Evolutionary conservation across 2,888 invertebrate genomes (phyloP), one percentile per base, ranked within the genome.

Genomic region (Pterobdella sp.): DNA sequence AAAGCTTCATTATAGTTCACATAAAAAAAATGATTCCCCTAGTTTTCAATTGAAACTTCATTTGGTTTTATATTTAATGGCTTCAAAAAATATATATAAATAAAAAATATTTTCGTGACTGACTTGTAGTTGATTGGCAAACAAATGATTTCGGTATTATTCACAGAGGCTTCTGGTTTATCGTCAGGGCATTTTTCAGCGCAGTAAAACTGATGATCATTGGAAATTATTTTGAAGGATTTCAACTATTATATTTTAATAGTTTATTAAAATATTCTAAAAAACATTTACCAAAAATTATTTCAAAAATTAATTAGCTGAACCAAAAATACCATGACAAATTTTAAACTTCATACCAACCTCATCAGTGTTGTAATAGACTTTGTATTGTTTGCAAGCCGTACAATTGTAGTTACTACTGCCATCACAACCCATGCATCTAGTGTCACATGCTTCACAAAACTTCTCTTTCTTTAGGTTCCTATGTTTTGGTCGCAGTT

Each of bases 171-270:
- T 3, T 60, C 71, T 36, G 71, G 71, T 34, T 63, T 71, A 22
- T 71, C 71, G 3, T 75, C 73, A 14, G 95, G 93, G 80, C 95
- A 95, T 0, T 86, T 87, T 1, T 89, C 88, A 0, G 93, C 91
- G 82, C 95, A 96, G 78, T 91, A 91, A 83, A 94, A 95, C 81
- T 82, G 77, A 10, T 76, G n/a, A n/a, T n/a, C n/a, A n/a, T n/a
- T n/a, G n/a, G n/a, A n/a, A n/a, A n/a, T n/a, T n/a, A n/a, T n/a
- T n/a, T n/a, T n/a, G n/a, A n/a, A n/a, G n/a, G n/a, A n/a, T n/a
- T n/a, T n/a, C n/a, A n/a, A n/a, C n/a, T n/a, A n/a, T n/a, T n/a
- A n/a, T n/a, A n/a, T n/a, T n/a, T n/a, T n/a, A n/a, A n/a, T n/a
- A n/a, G 52, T 14, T 49, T 49, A 49, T 18, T 14, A 18, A 49